phyloP scores from a whole-genome alignment of 2,113 vertebrate species.

The Empidonax alnorum region DNA sequence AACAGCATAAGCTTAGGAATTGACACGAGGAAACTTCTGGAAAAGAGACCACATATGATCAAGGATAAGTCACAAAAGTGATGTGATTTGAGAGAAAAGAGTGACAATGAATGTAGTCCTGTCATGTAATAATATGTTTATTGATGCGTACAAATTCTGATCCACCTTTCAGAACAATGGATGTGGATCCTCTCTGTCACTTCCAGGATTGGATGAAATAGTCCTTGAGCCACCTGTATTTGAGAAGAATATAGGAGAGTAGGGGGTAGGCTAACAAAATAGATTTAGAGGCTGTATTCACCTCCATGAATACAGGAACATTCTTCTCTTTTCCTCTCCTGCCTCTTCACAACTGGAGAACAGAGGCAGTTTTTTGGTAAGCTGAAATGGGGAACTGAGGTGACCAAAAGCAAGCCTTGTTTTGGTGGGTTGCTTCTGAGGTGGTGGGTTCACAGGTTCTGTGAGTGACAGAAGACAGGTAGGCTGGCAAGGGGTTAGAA shows the following conservation, averaged over 20 bases:
- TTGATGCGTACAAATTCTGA: not conserved
- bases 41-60: not conserved
- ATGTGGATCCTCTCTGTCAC: not conserved
- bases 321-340: not conserved
- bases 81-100: not conserved
- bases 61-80: not conserved
- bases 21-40: not conserved
- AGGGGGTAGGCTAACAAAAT: not conserved
- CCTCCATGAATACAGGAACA: not conserved
- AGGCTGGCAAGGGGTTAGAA: accelerated
- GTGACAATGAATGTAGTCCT: not conserved
- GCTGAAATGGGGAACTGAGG: not conserved
- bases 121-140: not conserved
- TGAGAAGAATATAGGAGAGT: not conserved
- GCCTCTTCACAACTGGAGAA: not conserved
- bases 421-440: not conserved
- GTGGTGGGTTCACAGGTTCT: not conserved
- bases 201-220: not conserved
- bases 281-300: not conserved
- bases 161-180: not conserved
- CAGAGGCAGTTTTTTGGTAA: not conserved
- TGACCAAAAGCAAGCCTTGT: not conserved
- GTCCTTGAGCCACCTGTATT: not conserved
- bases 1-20: not conserved
- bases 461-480: not conserved